Percentiles rank a stretch among this genome's conserved stretches.
Evolutionary conservation across 2,888 invertebrate species (phyloP).

Genomic region (Cheilosia vulpina): DNA sequence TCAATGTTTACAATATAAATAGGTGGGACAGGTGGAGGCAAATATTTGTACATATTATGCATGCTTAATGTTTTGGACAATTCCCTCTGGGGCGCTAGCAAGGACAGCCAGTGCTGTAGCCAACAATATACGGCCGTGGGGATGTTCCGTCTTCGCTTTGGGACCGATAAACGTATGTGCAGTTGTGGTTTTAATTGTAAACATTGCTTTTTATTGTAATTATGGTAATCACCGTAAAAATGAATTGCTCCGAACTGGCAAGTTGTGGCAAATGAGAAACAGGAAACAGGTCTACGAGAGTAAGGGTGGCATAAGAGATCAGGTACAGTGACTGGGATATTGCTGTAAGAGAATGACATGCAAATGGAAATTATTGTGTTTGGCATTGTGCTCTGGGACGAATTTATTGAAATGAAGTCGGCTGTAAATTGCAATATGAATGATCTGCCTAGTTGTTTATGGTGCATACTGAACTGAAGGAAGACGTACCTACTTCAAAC

Average conservation of each 20-base stretch:
- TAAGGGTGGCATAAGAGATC: slow-evolving; percentile 1
- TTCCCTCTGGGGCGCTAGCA: background rate
- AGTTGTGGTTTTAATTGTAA: slow-evolving; percentile 52
- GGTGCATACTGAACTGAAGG: too few relatives aligned
- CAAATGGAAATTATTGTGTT: too few relatives aligned
- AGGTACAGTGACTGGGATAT: background rate
- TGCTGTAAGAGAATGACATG: too few relatives aligned
- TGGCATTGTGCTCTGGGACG: too few relatives aligned
- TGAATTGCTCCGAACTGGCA: slow-evolving; percentile 39
- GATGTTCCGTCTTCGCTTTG: slow-evolving; percentile 1
- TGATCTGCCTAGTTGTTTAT: too few relatives aligned
- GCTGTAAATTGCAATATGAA: too few relatives aligned
- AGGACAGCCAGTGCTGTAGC: background rate
- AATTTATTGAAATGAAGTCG: too few relatives aligned
- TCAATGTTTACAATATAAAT: slow-evolving; percentile 53
- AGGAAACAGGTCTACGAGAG: background rate
- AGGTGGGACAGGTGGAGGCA: slow-evolving; percentile 33
- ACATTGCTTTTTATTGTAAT: slow-evolving; percentile 67
- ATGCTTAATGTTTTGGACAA: slow-evolving; percentile 14
- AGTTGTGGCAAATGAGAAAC: background rate
- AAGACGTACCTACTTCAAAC: too few relatives aligned
- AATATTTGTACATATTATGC: slow-evolving; percentile 17
- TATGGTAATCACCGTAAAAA: slow-evolving; percentile 62
- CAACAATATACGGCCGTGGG: background rate
- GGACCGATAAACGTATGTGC: slow-evolving; percentile 42